These are phyloP conservation scores for Diabrotica undecimpunctata DNA, from an alignment of 1,140 invertebrate species.

Conservation along the genomic window DNA sequence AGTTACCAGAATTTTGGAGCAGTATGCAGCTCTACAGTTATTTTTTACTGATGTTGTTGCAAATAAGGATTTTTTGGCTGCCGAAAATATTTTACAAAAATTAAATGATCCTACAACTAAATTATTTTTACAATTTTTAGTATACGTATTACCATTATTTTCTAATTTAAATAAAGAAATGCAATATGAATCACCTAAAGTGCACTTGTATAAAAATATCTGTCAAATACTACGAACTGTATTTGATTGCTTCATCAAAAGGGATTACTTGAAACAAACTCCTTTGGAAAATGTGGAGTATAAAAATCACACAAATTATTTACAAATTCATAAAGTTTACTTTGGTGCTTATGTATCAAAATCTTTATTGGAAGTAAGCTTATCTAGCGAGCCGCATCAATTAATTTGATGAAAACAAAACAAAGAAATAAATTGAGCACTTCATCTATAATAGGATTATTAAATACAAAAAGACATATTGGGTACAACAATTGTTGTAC, in stretches of 20 bases:
- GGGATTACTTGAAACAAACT: background rate
- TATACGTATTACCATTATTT: slow-evolving; percentile 16
- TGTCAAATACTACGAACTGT: background rate
- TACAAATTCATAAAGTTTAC: too few species aligned
- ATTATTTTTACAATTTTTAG: slow-evolving; percentile 17
- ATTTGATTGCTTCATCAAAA: background rate
- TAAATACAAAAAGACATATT: too few species aligned
- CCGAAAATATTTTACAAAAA: slow-evolving; percentile 1
- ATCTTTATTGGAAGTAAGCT: too few species aligned
- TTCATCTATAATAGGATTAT: too few species aligned
- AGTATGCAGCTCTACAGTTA: slow-evolving; percentile 10
- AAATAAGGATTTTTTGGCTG: background rate
- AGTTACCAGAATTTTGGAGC: slow-evolving; percentile 15
- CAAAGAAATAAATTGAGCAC: too few species aligned
- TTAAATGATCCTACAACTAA: slow-evolving; percentile 4
- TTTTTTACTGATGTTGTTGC: slow-evolving; percentile 15
- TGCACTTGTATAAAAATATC: slow-evolving; percentile 8
- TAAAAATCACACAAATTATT: too few species aligned
- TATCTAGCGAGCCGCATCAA: too few species aligned
- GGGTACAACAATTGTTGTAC: too few species aligned
- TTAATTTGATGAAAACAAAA: too few species aligned
- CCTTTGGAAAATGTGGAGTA: background rate
- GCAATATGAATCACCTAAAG: slow-evolving; percentile 20
- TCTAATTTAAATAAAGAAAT: slow-evolving; percentile 19
- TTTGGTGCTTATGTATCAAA: too few species aligned